Conservation (phyloP, 2,113 vertebrate species). For the Callithrix jacchus region DNA sequence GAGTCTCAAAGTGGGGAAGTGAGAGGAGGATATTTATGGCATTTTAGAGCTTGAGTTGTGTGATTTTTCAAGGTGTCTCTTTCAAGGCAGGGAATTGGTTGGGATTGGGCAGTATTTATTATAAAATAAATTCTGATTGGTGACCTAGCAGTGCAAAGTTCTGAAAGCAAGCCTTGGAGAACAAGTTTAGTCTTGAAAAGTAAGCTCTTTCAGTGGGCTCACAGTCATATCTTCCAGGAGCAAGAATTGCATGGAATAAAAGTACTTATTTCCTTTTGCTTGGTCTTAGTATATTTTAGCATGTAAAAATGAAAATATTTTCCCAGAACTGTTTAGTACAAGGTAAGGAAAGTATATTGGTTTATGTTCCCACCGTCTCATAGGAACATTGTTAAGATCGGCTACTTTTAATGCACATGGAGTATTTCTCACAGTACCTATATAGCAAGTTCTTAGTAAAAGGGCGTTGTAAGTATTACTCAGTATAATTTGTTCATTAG, state of each 20-base stretch:
- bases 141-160: neutral
- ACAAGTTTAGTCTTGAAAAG: neutral
- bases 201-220: neutral
- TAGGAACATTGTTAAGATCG: neutral
- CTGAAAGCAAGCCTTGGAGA: neutral
- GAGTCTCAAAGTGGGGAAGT: neutral
- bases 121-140: neutral
- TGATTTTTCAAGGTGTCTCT: neutral
- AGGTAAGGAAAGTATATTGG: neutral
- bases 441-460: neutral
- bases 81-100: neutral
- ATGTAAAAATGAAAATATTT: neutral
- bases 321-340: neutral
- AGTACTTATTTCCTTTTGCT: constrained; percentile 23
- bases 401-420: neutral
- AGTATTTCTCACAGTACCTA: neutral
- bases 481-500: constrained; percentile 1
- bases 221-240: neutral
- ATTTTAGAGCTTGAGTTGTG: neutral
- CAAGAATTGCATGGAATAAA: neutral
- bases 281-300: neutral
- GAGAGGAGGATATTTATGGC: neutral
- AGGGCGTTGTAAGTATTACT: neutral
- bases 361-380: neutral
- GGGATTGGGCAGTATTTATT: neutral